These are phyloP conservation scores for Zophobas morio DNA, from an alignment of 1,140 invertebrate genomes.

Conservation along the genomic window DNA sequence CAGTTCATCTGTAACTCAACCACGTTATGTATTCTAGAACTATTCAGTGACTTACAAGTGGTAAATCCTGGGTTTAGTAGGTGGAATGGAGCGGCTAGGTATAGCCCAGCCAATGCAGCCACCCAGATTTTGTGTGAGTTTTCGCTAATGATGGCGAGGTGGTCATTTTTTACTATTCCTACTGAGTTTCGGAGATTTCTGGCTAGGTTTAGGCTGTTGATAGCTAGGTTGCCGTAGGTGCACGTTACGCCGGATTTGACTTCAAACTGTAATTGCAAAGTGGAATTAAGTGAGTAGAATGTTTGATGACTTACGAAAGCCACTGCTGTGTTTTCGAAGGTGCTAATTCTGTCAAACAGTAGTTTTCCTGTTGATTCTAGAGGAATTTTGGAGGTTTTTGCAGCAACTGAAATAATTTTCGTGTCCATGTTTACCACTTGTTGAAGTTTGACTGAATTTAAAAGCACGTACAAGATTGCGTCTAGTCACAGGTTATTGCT, in stretches of 20 bases:
- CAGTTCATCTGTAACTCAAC: slow-evolving; percentile 5
- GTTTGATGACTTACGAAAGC: neutral
- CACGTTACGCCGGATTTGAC: neutral
- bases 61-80: slow-evolving; percentile 3
- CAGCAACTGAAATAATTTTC: too few species aligned
- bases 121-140: slow-evolving; percentile 3
- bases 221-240: neutral
- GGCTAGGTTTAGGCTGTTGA: slow-evolving; percentile 1
- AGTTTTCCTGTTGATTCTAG: neutral
- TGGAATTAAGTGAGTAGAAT: neutral
- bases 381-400: neutral
- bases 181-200: neutral
- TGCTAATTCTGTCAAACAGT: neutral
- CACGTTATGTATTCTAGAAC: neutral
- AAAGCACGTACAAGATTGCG: too few species aligned
- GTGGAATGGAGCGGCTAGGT: neutral
- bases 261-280: neutral
- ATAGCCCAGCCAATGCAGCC: slow-evolving; percentile 2
- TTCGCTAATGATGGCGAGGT: neutral
- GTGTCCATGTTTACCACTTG: too few species aligned
- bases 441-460: too few species aligned
- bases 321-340: neutral
- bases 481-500: too few species aligned
- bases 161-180: neutral
- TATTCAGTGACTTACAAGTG: neutral